Conservation (phyloP, 2,113 vertebrate genomes). For the Mirza zaza region DNA sequence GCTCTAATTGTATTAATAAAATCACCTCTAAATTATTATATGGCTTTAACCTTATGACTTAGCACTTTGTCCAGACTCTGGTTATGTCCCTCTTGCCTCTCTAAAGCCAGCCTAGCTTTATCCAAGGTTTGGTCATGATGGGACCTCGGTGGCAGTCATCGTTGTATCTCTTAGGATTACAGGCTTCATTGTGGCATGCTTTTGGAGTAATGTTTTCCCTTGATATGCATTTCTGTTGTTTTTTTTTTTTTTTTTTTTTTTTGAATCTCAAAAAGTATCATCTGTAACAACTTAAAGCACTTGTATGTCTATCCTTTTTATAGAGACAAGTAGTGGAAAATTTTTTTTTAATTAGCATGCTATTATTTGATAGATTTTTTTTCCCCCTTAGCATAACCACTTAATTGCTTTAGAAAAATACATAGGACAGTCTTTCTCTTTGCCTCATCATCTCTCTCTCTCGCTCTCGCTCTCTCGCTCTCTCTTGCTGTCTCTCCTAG, state of each 20-base stretch:
- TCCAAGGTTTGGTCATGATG: not conserved
- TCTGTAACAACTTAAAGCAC: not conserved
- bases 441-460: no score
- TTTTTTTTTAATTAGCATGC: not conserved
- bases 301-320: not conserved
- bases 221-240: not conserved
- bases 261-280: not conserved
- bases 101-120: not conserved
- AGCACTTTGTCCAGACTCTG: not conserved
- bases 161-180: not conserved
- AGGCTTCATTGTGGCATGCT: not conserved
- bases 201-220: not conserved
- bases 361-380: not conserved
- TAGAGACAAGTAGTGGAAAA: not conserved
- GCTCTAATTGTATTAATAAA: not conserved
- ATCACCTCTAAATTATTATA: not conserved
- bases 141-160: not conserved
- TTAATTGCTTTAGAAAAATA: conserved; percentile 5
- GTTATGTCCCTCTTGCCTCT: not conserved
- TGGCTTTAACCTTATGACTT: not conserved
- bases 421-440: not conserved
- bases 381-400: not conserved
- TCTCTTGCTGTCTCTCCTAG: conserved; percentile 72
- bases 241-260: not conserved
- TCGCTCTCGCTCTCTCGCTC: no score